Evolutionary conservation across 2,888 invertebrate genomes (phyloP), one percentile per base, ranked within the genome.

Genomic region (Diploptera punctata): DNA sequence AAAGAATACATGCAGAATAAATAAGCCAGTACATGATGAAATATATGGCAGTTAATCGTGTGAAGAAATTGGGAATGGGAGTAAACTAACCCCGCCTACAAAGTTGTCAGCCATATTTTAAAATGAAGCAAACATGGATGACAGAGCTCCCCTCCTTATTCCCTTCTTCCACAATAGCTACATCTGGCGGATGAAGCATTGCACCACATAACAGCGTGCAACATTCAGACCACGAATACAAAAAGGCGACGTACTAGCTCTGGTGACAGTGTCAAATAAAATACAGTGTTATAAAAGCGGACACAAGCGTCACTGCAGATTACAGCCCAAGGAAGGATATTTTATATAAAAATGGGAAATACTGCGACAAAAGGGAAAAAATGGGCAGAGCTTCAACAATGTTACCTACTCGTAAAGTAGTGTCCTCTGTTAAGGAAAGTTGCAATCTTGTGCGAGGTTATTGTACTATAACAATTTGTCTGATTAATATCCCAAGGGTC

Each of bases 241-340:
- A n/a, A 47, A 47, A 9, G 19, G 19, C 18, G 18, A 47, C 18
- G 9, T 19, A 18, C 47, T 47, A 52, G 52, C 19, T n/a, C 21
- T 24, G 52, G 52, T 52, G 52, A 52, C 52, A 52, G 49, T 18
- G 21, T 49, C 21, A 52, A 52, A 52, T 52, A 52, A 52, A 52
- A 52, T 52, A 52, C 24, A 9, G 21, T 21, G 52, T 52, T 21
- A 52, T 52, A 52, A 52, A 52, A 47, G n/a, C n/a, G 18, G 47
- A 18, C 47, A n/a, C 5, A 47, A n/a, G 52, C 21, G 24, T 52
- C 21, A 13, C 52, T 21, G 52, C 24, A 52, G 52, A 52, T 52
- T 52, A 52, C 10, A 19, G 18, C n/a, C 47, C 47, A 18, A 47
- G 47, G 47, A 47, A 47, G 47, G 47, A 47, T 47, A 47, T 47